A percentile compares a stretch with the other conserved stretches of the same genome.
Conservation (phyloP, 2,888 invertebrate genomes). For the Scaptomyza parva region DNA sequence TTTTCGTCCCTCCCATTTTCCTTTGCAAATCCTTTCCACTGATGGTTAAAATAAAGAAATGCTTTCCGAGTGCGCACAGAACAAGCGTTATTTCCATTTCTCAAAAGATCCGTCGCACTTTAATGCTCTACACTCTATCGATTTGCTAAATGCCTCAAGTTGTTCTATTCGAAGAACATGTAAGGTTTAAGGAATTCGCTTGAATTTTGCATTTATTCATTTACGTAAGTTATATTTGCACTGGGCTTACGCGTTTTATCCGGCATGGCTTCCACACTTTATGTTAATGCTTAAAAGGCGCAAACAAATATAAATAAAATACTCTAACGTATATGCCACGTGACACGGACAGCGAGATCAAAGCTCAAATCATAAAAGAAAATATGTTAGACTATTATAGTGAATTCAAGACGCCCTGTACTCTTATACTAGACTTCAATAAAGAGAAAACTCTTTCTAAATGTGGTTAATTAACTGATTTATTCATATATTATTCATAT, state of each 20-base stretch:
- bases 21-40: background rate
- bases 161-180: background rate
- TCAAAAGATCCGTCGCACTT: conserved; percentile 16
- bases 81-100: conserved; percentile 28
- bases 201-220: background rate
- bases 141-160: conserved; percentile 8
- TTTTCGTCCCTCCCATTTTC: conserved; percentile 1
- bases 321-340: conserved; percentile 52
- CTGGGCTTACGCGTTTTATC: background rate
- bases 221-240: conserved; percentile 6
- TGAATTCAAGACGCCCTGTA: background rate
- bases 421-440: too few relatives aligned
- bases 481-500: too few relatives aligned
- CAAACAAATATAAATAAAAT: conserved; percentile 6
- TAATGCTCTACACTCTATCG: conserved; percentile 18
- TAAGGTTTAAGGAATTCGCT: background rate
- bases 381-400: background rate
- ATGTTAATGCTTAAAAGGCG: conserved; percentile 12
- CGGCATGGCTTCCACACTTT: background rate
- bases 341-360: conserved; percentile 1
- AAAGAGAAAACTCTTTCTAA: too few relatives aligned
- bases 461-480: too few relatives aligned
- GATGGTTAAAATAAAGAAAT: conserved; percentile 14
- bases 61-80: conserved; percentile 8
- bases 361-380: conserved; percentile 9